Base-by-base conservation (phyloP, 1,140 invertebrate genomes). In the Nymphalis io region DNA sequence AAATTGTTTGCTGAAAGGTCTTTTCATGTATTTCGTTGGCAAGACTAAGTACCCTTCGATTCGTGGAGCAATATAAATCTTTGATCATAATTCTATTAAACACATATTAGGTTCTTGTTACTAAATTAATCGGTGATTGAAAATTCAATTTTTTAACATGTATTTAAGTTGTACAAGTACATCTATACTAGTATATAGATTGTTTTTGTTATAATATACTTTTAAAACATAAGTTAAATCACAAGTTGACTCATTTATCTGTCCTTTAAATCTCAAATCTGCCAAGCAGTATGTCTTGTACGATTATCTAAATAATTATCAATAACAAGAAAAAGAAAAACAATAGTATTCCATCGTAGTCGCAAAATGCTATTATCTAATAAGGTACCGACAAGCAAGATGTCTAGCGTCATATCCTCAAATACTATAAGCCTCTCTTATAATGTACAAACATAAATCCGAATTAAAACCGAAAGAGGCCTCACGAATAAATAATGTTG, bases 371-470 rank as follows among this genome's bases (percentile, higher is more conserved):
- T 65, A 44, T 65, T 65, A 65, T 12, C 15, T 5, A 65, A 65
- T 57, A 42, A 57, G 63, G 27, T 64, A 59, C 46, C 53, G 68
- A 68, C 68, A 76, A 57, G 79, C 69, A 77, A 76, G 77, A 72
- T 58, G 67, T 58, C 60, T 70, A 71, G 67, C 62, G 73, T 84
- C 70, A 77, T 70, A 55, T 70, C 44, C 60, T 69, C 63, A 63
- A 74, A 71, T 75, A 73, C 78, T 76, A 76, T 84, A 83, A 82
- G 86, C 81, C 78, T 83, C 80, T 81, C 83, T 80, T 85, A 83
- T 85, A 88, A 88, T 84, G 80, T 82, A 77, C 72, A 83, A 80
- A 83, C 84, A 88, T 88, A 89, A 89, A 88, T 89, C 80, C 81
- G 83, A 86, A 87, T 89, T 87, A 87, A 87, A 87, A 85, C 78